phyloP scores from a whole-genome alignment of 2,888 invertebrate genomes.

The Diarsia brunnea region DNA sequence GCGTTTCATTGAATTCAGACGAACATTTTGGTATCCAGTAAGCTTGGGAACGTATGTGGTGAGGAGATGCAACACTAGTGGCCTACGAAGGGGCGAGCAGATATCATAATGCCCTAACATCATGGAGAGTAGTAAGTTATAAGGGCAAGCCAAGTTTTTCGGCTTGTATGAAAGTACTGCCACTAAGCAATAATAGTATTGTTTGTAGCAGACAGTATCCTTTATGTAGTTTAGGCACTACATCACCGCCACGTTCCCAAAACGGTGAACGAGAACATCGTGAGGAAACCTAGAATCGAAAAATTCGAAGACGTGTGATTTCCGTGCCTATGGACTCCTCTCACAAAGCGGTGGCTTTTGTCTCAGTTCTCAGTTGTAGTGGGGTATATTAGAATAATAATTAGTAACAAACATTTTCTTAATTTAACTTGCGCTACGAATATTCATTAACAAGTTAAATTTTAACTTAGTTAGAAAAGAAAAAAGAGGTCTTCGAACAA shows the following conservation, averaged over 20 bases:
- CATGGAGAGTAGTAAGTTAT: neutral
- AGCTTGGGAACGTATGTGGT: neutral
- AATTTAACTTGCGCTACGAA: no score
- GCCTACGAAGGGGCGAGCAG: no score
- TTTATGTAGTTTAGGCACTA: neutral
- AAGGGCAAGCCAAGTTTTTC: neutral
- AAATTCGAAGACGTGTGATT: neutral
- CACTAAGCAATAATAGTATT: neutral
- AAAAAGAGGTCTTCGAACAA: no score
- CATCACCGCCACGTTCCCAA: neutral
- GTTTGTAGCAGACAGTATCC: neutral
- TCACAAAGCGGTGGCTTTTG: neutral
- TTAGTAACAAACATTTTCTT: no score
- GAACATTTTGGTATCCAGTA: neutral
- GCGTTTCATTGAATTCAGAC: neutral
- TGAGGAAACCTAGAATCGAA: neutral
- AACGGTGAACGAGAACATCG: neutral
- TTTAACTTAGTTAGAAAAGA: no score
- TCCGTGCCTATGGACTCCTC: neutral
- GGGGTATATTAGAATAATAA: no score
- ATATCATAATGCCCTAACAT: no score
- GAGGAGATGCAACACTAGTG: neutral
- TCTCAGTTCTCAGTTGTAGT: no score
- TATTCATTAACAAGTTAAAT: no score
- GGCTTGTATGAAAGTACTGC: neutral